phyloP scores from a whole-genome alignment of 2,113 vertebrate genomes.

The Fulica atra region DNA sequence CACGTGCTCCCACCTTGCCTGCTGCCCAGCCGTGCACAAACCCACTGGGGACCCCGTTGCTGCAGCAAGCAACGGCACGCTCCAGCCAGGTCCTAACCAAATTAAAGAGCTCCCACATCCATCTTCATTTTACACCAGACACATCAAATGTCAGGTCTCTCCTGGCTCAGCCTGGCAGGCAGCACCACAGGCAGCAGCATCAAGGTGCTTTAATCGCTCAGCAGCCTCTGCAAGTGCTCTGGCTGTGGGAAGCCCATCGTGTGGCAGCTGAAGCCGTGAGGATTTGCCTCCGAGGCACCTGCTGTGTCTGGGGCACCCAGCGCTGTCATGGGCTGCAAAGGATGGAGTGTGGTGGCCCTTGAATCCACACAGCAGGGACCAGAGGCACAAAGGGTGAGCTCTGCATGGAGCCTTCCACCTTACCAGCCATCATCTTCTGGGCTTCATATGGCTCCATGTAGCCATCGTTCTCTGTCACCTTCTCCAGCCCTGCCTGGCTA shows the following conservation, averaged over 20 bases:
- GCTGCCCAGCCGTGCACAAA: neutral
- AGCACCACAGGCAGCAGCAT: rapidly evolving
- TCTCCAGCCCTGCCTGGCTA: constrained; percentile 78
- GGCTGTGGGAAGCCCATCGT: rapidly evolving
- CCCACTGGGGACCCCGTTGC: neutral
- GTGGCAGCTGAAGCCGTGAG: neutral
- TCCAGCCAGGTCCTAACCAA: neutral
- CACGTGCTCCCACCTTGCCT: rapidly evolving
- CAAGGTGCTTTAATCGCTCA: neutral
- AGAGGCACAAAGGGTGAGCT: neutral
- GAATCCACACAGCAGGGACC: neutral
- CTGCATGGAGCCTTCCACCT: neutral
- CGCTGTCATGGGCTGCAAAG: neutral
- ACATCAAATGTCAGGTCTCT: neutral
- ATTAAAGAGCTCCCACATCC: constrained; percentile 6
- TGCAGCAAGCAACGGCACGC: neutral
- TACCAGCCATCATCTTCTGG: constrained; percentile 98
- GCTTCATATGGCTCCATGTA: constrained; percentile 99
- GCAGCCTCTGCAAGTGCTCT: neutral
- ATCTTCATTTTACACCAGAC: neutral
- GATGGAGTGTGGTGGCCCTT: neutral
- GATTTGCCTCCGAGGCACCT: neutral
- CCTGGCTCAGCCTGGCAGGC: neutral
- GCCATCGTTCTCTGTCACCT: constrained; percentile 90
- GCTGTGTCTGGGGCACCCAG: rapidly evolving